Evolutionary conservation across 1,140 invertebrate genomes (phyloP).

Genomic region (Diabrotica virgifera): DNA sequence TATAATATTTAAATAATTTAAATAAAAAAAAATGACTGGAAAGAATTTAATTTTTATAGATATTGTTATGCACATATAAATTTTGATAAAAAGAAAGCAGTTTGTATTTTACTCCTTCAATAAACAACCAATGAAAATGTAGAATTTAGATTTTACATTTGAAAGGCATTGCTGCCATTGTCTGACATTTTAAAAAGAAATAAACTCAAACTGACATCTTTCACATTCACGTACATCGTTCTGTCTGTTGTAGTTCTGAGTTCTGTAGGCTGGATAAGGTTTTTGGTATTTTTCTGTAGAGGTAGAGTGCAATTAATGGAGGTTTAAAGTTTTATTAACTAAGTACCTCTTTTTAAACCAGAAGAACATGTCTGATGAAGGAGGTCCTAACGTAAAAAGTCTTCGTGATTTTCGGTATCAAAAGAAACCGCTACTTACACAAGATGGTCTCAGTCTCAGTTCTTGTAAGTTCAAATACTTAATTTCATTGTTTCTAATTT

Average conservation of each 20-base stretch:
- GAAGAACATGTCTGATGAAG: conserved; percentile 32
- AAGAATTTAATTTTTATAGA: too few relatives aligned
- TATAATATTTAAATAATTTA: too few relatives aligned
- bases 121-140: too few relatives aligned
- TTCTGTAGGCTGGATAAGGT: not conserved
- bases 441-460: conserved; percentile 25
- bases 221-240: not conserved
- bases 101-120: too few relatives aligned
- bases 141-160: not conserved
- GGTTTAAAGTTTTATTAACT: not conserved
- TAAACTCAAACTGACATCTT: not conserved
- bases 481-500: not conserved
- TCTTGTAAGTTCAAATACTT: conserved; percentile 32
- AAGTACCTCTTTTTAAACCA: conserved; percentile 1
- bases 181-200: not conserved
- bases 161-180: not conserved
- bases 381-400: conserved; percentile 32
- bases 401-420: conserved; percentile 40
- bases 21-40: too few relatives aligned
- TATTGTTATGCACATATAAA: too few relatives aligned
- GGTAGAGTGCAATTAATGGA: not conserved
- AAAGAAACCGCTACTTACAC: conserved; percentile 38
- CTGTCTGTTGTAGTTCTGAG: too few relatives aligned
- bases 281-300: not conserved
- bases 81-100: too few relatives aligned